Conservation (phyloP, 2,113 vertebrate genomes). For the Pygoscelis antarcticus region DNA sequence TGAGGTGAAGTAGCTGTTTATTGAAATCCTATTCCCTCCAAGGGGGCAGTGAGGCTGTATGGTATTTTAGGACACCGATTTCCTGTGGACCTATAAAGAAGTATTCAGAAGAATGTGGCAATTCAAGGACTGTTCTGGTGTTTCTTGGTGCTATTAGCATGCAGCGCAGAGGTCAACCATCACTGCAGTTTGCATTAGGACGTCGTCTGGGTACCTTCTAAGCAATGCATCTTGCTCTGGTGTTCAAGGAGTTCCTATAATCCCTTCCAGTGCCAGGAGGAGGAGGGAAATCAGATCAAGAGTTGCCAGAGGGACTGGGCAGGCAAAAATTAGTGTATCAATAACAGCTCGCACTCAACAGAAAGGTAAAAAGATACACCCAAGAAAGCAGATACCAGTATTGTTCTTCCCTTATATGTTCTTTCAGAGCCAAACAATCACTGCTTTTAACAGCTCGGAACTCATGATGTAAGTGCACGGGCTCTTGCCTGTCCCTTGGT, state of each 20-base stretch:
- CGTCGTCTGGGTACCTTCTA: not conserved
- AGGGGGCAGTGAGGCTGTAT: not conserved
- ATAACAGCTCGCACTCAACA: not conserved
- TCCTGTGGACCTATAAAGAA: not conserved
- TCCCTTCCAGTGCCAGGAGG: not conserved
- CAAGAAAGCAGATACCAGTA: not conserved
- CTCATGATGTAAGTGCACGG: not conserved
- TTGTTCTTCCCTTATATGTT: not conserved
- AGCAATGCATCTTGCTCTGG: not conserved
- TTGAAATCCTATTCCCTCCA: not conserved
- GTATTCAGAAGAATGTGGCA: not conserved
- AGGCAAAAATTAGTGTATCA: not conserved
- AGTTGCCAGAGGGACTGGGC: not conserved
- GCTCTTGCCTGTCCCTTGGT: not conserved
- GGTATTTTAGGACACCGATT: not conserved
- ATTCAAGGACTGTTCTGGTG: not conserved
- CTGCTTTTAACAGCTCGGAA: not conserved
- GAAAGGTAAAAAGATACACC: not conserved
- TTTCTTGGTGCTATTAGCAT: not conserved
- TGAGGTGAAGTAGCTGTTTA: not conserved
- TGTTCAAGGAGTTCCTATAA: not conserved
- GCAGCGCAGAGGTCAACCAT: not conserved
- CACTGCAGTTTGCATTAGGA: accelerated
- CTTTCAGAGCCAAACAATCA: not conserved
- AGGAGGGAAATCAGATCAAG: not conserved